Conservation (phyloP, 2,113 vertebrate species). For the Scartelaos histophorus region DNA sequence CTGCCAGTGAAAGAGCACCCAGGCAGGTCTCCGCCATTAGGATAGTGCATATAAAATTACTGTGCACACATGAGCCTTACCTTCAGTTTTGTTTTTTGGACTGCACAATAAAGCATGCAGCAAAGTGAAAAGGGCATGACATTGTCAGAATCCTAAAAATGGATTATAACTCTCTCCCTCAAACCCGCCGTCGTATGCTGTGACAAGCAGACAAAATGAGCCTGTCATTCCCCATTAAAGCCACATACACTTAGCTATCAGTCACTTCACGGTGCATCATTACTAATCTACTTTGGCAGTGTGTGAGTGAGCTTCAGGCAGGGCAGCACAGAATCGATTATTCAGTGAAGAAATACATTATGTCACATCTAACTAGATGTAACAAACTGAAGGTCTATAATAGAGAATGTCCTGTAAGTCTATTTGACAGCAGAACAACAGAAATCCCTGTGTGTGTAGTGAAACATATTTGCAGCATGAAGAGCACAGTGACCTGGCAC, state of each 20-base stretch:
- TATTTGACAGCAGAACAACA: slow-evolving; percentile 9
- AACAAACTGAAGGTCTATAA: background rate
- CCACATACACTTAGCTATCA: slow-evolving; percentile 52
- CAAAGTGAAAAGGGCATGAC: slow-evolving; percentile 48
- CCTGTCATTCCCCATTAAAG: slow-evolving; percentile 61
- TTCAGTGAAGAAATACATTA: slow-evolving; percentile 32
- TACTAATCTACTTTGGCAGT: slow-evolving; percentile 61
- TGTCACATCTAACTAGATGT: slow-evolving; percentile 33
- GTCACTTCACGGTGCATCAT: slow-evolving; percentile 63
- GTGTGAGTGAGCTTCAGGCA: slow-evolving; percentile 62
- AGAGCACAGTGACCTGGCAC: slow-evolving; percentile 44
- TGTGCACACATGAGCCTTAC: slow-evolving; percentile 13
- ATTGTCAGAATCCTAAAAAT: slow-evolving; percentile 63
- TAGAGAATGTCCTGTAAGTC: slow-evolving; percentile 10
- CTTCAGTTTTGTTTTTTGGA: slow-evolving; percentile 22
- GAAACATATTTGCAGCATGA: slow-evolving; percentile 23
- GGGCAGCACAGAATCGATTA: slow-evolving; percentile 50
- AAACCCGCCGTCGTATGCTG: slow-evolving; percentile 42
- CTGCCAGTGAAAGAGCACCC: slow-evolving; percentile 7
- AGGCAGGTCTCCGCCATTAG: slow-evolving; percentile 20
- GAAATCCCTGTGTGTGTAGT: slow-evolving; percentile 5
- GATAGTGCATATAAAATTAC: slow-evolving; percentile 39
- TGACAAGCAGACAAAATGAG: slow-evolving; percentile 56
- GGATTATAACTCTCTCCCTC: slow-evolving; percentile 39
- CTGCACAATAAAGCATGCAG: slow-evolving; percentile 8